Conservation (phyloP, 2,888 invertebrate genomes). For the Brassicogethes aeneus region DNA sequence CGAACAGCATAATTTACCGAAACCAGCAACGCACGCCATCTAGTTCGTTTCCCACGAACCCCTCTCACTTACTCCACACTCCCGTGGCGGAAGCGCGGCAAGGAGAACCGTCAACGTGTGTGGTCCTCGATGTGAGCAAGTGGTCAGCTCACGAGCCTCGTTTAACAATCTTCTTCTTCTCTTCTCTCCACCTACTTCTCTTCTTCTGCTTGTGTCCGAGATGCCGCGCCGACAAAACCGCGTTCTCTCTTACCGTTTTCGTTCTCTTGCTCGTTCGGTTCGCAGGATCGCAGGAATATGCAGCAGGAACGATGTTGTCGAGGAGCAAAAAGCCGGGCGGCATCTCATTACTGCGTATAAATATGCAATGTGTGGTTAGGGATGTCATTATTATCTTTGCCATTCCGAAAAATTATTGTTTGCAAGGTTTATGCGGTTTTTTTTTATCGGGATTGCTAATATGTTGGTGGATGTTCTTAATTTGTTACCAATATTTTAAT, state of each 20-base stretch:
- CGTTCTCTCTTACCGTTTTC: too few species aligned
- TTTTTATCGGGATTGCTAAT: too few species aligned
- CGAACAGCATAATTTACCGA: too few species aligned
- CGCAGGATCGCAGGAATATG: neutral
- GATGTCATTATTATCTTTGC: conserved; percentile 19
- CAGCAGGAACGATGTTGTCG: neutral
- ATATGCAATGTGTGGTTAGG: conserved; percentile 16
- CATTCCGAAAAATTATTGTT: too few species aligned
- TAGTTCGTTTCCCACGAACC: conserved; percentile 18
- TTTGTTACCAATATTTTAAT: too few species aligned
- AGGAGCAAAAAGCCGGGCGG: conserved; percentile 14
- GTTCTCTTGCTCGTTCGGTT: too few species aligned
- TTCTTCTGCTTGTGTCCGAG: neutral
- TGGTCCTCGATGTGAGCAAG: conserved; percentile 39
- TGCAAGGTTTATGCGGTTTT: too few species aligned
- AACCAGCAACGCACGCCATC: too few species aligned
- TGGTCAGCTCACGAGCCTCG: conserved; percentile 37
- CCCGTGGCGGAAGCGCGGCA: conserved; percentile 3
- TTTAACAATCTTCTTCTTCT: conserved; percentile 31
- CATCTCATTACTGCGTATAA: conserved; percentile 20
- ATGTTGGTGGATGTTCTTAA: too few species aligned
- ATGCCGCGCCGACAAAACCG: neutral
- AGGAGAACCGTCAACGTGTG: conserved; percentile 34
- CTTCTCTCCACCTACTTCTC: too few species aligned
- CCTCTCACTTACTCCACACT: neutral